These are phyloP conservation scores for Erebia ligea DNA, from an alignment of 2,888 invertebrate species.

Conservation along the genomic window DNA sequence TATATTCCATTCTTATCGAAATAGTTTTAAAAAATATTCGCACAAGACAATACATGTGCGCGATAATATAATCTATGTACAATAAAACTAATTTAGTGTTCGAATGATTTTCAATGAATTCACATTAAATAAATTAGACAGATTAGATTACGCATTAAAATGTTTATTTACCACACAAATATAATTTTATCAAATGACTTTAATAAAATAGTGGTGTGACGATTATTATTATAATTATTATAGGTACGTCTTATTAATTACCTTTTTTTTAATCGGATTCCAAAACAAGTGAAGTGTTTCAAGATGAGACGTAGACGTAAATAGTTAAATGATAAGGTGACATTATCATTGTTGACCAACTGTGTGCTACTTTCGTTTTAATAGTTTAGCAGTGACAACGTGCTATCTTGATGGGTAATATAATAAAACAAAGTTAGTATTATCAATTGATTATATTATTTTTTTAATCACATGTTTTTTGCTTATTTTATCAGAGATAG, in stretches of 20 bases:
- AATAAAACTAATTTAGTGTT: too few species aligned
- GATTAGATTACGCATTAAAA: too few species aligned
- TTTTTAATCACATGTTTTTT: slow-evolving; percentile 13
- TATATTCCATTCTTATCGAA: slow-evolving; percentile 68
- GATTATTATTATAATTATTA: background rate
- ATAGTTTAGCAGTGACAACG: slow-evolving; percentile 60
- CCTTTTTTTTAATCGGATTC: slow-evolving; percentile 29
- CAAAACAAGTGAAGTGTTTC: slow-evolving; percentile 46
- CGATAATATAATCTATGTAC: background rate
- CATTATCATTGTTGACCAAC: slow-evolving; percentile 69
- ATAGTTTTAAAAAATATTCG: slow-evolving; percentile 66
- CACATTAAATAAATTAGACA: too few species aligned
- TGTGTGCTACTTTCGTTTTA: slow-evolving; percentile 63
- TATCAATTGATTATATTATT: slow-evolving; percentile 24
- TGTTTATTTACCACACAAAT: too few species aligned
- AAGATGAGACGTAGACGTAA: slow-evolving; percentile 74
- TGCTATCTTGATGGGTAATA: slow-evolving; percentile 46
- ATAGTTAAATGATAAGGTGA: slow-evolving; percentile 65
- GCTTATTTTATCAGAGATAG: background rate
- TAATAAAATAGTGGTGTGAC: background rate
- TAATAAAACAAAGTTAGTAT: slow-evolving; percentile 33
- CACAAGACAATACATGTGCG: slow-evolving; percentile 42
- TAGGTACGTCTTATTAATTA: background rate
- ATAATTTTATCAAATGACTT: background rate
- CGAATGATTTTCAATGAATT: too few species aligned